Evolutionary conservation across 1,140 invertebrate genomes (phyloP).

Genomic region (Drosophila auraria): DNA sequence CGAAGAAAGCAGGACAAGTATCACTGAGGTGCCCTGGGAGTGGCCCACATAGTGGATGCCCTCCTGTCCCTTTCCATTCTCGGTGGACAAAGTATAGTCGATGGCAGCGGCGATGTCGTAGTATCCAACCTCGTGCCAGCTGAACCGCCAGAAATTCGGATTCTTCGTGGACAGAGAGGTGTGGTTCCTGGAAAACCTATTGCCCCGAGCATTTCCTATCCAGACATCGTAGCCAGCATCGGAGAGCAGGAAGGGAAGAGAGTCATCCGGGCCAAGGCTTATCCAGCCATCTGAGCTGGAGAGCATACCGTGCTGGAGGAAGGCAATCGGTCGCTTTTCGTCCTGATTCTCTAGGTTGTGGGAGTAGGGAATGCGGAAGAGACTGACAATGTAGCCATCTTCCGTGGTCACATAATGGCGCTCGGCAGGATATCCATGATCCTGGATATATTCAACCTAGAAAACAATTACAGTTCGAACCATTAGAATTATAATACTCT

Average conservation of each 20-base stretch:
- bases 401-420: slow-evolving; percentile 84
- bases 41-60: slow-evolving; percentile 85
- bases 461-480: too few relatives aligned
- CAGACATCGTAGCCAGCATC: slow-evolving; percentile 90
- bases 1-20: slow-evolving; percentile 87
- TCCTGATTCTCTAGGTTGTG: slow-evolving; percentile 43
- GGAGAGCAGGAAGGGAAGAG: slow-evolving; percentile 87
- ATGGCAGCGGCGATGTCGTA: slow-evolving; percentile 90
- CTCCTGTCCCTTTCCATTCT: slow-evolving; percentile 82
- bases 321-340: slow-evolving; percentile 83
- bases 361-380: slow-evolving; percentile 86
- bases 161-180: slow-evolving; percentile 79
- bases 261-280: slow-evolving; percentile 84
- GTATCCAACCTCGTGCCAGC: slow-evolving; percentile 90
- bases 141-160: slow-evolving; percentile 85
- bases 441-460: slow-evolving; percentile 27
- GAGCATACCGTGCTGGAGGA: slow-evolving; percentile 88
- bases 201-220: slow-evolving; percentile 90
- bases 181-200: slow-evolving; percentile 88
- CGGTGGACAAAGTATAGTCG: slow-evolving; percentile 86
- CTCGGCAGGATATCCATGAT: slow-evolving; percentile 86
- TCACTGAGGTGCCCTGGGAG: slow-evolving; percentile 86
- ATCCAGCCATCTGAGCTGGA: slow-evolving; percentile 87
- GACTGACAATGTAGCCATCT: slow-evolving; percentile 86
- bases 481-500: too few relatives aligned